phyloP scores from a whole-genome alignment of 2,888 invertebrate species.

The Parapristionchus giblindavisi region DNA sequence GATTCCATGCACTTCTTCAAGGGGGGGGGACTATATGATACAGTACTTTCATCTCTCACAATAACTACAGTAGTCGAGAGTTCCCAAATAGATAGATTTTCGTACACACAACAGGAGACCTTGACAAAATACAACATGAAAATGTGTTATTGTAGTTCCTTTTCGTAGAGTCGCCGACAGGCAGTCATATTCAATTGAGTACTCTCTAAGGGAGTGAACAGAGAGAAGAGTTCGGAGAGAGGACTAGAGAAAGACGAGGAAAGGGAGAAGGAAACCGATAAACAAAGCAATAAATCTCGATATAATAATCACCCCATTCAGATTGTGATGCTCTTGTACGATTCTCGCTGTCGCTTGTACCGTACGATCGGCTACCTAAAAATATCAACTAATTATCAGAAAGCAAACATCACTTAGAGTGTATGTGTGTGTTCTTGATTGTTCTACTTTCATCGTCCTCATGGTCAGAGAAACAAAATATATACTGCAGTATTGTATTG shows the following conservation, averaged over 20 bases:
- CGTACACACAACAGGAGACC: too few relatives aligned
- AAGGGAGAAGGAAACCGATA: not conserved
- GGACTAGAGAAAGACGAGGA: not conserved
- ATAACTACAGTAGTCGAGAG: not conserved
- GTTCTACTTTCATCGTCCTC: not conserved
- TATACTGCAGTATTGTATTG: not conserved
- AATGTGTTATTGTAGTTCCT: not conserved
- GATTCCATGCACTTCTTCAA: not conserved
- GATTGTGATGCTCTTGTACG: constrained; percentile 58
- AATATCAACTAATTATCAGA: not conserved
- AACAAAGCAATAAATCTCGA: too few relatives aligned
- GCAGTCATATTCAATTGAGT: not conserved
- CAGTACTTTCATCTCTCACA: too few relatives aligned
- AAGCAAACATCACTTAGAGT: not conserved
- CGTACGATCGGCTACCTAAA: constrained; percentile 36
- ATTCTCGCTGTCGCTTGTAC: constrained; percentile 51
- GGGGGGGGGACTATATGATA: too few relatives aligned
- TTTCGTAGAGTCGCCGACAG: not conserved
- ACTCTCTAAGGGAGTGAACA: not conserved
- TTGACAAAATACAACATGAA: too few relatives aligned
- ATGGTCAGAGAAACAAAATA: not conserved
- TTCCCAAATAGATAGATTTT: too few relatives aligned
- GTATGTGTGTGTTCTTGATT: not conserved
- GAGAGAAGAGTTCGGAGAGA: not conserved
- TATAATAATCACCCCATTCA: constrained; percentile 50